Evolutionary conservation across 2,113 vertebrate genomes (phyloP), one percentile per base, ranked within the genome.

Genomic region (Muntiacus reevesi): DNA sequence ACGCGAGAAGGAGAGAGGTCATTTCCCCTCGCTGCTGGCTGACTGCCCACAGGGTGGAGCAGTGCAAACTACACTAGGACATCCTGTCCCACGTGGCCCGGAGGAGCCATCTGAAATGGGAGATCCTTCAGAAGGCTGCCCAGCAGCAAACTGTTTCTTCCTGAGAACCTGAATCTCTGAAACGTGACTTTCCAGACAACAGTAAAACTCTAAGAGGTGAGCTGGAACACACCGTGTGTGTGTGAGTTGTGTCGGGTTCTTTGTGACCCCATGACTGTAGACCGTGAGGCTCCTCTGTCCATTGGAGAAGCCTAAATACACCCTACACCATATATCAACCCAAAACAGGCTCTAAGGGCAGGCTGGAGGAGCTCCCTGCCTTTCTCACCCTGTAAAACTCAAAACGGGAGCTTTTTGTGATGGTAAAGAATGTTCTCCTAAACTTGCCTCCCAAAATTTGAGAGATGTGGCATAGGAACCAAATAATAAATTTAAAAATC

Each of bases 1-100:
- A 98, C 98, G 78, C 23, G 5, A 97, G 95, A 85, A 89, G 40
- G 52, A 88, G 97, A 83, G 59, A 93, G 13, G 93, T 98, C 85
- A 98, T 21, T 67, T 25, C 45, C 45, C 54, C 55, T 76, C 11
- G 12, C 12, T 60, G 45, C 45, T 87, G 71, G 33, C 36, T 12
- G 27, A 67, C 25, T 36, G 43, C 54, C 54, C 50, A 4, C 5
- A 27, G 54, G 71, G 16, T 33, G 45, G 15, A 1, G 16, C 81
- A n/a, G 25, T 0, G 57, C 28, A 60, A n/a, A 76, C 25, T 52
- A 67, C 45, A 85, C 25, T 30, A 13, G 9, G 59, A 5, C 16
- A 45, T 16, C 45, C 47, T 76, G 21, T 74, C 55, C 86, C 57
- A 16, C 2, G 25, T 9, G 25, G 27, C 40, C 3, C 2, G 50